Evolutionary conservation across 2,113 vertebrate species (phyloP).

Genomic region (Neotoma lepida): DNA sequence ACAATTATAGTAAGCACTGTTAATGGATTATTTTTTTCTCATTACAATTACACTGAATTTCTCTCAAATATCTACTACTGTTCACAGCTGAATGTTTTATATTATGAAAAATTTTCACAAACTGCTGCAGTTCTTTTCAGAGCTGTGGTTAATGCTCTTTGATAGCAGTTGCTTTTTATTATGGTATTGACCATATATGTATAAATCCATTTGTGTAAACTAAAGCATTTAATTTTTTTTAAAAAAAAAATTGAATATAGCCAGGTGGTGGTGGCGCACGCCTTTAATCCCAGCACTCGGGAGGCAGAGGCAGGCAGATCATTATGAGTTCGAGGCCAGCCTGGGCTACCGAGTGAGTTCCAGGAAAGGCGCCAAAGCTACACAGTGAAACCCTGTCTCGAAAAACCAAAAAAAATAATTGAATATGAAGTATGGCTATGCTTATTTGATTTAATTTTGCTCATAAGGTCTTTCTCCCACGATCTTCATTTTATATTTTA

Average conservation of each 20-base stretch:
- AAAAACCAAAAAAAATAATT: too few relatives aligned
- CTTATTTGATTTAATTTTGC: constrained; percentile 13
- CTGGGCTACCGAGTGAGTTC: too few relatives aligned
- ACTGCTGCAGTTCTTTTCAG: background rate
- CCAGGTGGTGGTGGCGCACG: too few relatives aligned
- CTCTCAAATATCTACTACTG: background rate
- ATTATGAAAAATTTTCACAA: background rate
- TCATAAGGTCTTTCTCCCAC: background rate
- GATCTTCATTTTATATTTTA: background rate
- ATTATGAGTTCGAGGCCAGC: too few relatives aligned
- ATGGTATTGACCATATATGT: background rate
- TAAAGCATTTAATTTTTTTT: constrained; percentile 10
- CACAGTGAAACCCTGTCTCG: too few relatives aligned
- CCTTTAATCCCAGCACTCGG: too few relatives aligned
- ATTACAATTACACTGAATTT: background rate
- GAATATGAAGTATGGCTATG: background rate
- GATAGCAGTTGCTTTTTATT: background rate
- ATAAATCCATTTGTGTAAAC: background rate
- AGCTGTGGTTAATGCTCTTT: background rate
- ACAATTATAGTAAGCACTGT: constrained; percentile 17
- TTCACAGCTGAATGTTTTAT: constrained; percentile 15
- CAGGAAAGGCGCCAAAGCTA: too few relatives aligned
- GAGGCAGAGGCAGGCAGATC: too few relatives aligned
- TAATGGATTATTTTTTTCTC: background rate
- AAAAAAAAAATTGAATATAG: background rate